A percentile compares a stretch with the other conserved stretches of the same genome.
phyloP scores from a whole-genome alignment of 2,797 vertebrate species.

The Cephalopachus bancanus region DNA sequence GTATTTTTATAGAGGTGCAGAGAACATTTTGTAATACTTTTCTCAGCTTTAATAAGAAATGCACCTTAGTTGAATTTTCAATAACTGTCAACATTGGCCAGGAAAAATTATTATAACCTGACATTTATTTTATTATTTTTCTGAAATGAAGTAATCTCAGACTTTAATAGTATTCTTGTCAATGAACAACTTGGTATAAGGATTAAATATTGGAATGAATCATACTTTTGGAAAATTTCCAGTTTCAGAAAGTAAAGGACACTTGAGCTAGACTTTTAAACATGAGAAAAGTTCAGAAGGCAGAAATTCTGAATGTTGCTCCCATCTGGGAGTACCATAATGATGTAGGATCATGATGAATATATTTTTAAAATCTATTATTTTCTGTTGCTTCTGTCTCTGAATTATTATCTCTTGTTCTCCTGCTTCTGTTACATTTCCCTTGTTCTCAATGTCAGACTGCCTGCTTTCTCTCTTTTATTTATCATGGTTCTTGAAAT shows the following conservation, averaged over 20 bases:
- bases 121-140: conserved; percentile 14
- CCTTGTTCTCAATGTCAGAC: neutral
- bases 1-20: neutral
- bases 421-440: neutral
- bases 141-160: conserved; percentile 60
- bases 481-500: neutral
- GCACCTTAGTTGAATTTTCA: conserved; percentile 37
- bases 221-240: neutral
- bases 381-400: neutral
- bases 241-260: neutral
- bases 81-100: conserved; percentile 38
- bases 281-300: conserved; percentile 13
- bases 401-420: neutral
- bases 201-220: conserved; percentile 47
- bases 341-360: neutral
- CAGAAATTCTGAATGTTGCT: conserved; percentile 6
- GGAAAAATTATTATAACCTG: conserved; percentile 37
- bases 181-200: neutral
- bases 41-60: conserved; percentile 35
- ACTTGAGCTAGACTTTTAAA: neutral
- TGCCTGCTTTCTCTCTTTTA: neutral
- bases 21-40: neutral
- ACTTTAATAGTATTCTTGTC: conserved; percentile 23
- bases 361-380: neutral
- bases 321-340: neutral